Conservation (phyloP, 2,797 vertebrate genomes). For the Lepilemur ruficaudatus region DNA sequence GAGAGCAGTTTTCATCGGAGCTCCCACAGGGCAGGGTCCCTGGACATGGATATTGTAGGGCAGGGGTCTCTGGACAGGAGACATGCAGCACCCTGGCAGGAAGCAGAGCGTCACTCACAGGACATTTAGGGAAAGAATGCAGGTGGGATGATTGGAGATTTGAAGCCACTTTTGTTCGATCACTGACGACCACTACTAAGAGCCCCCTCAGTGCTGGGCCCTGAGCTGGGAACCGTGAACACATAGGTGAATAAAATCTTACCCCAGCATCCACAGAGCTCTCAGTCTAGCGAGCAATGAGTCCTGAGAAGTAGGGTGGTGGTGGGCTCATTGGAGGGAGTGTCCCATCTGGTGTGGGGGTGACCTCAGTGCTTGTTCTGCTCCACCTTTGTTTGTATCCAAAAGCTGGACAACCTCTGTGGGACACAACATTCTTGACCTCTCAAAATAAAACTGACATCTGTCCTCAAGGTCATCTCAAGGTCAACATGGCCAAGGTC, state of each 20-base stretch:
- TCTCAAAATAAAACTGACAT: too few species aligned
- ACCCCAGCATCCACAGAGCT: neutral
- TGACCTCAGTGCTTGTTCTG: neutral
- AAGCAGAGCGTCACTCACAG: neutral
- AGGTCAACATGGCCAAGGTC: slow-evolving; percentile 86
- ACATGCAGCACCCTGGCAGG: neutral
- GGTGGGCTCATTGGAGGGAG: neutral
- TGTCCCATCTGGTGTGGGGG: neutral
- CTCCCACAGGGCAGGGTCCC: too few species aligned
- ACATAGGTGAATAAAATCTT: neutral
- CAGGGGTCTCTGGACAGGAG: neutral
- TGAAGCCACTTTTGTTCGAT: neutral
- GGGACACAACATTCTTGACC: neutral
- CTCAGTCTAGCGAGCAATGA: neutral
- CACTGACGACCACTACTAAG: too few species aligned
- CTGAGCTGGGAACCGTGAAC: neutral
- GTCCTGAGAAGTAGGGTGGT: neutral
- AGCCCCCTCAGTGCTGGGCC: neutral
- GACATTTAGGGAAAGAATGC: neutral
- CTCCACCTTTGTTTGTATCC: neutral
- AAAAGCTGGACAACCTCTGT: neutral
- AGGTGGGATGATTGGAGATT: neutral
- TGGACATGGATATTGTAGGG: neutral
- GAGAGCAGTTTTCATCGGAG: neutral
- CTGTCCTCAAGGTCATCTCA: too few species aligned